Conservation (phyloP, 2,797 vertebrate genomes). For the Numenius phaeopus region DNA sequence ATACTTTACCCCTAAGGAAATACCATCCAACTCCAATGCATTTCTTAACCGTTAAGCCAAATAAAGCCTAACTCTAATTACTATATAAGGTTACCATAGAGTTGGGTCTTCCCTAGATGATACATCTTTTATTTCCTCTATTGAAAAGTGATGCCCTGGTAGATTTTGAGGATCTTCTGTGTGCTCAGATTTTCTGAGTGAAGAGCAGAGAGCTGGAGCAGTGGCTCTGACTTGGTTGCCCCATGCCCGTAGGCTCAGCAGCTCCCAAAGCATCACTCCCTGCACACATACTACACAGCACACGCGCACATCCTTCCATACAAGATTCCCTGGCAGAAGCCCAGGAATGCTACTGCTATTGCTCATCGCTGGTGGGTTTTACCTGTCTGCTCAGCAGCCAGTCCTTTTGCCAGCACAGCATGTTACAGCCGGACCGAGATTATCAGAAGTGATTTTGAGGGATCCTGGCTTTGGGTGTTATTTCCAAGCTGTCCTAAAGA, state of each 20-base stretch:
- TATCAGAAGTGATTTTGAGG: not conserved
- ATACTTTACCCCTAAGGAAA: not conserved
- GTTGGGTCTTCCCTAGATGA: not conserved
- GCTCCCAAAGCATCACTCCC: not conserved
- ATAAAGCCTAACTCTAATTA: not conserved
- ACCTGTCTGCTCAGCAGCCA: not conserved
- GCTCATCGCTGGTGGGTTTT: not conserved
- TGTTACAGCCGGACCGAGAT: not conserved
- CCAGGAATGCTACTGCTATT: not conserved
- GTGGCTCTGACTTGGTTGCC: not conserved
- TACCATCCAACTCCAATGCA: not conserved
- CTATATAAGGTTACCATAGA: not conserved
- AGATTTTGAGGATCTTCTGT: not conserved
- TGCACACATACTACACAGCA: too few relatives aligned
- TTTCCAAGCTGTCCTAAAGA: not conserved
- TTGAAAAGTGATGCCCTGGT: not conserved
- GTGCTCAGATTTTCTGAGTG: not conserved
- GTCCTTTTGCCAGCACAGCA: not conserved
- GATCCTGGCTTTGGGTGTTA: not conserved
- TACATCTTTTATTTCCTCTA: not conserved
- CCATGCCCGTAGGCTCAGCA: not conserved
- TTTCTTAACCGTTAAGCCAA: not conserved
- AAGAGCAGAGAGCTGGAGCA: not conserved
- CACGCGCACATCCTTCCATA: not conserved
- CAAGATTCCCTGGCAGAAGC: not conserved